phyloP scores from a whole-genome alignment of 2,888 invertebrate species.

The Campoletis raptor region DNA sequence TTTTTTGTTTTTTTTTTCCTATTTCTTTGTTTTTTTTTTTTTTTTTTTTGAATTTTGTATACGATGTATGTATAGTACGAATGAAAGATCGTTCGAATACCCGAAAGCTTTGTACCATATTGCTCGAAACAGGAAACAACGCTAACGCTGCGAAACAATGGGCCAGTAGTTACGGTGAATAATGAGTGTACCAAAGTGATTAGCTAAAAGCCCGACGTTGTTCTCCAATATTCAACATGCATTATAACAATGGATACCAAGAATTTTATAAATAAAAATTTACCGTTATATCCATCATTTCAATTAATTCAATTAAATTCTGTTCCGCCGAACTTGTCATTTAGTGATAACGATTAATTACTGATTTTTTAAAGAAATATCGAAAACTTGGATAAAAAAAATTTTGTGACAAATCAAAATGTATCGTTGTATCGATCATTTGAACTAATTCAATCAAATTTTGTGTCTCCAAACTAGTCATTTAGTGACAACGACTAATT shows the following conservation, averaged over 20 bases:
- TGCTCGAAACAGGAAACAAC: constrained; percentile 49
- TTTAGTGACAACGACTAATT: too few species aligned
- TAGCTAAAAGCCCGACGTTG: constrained; percentile 56
- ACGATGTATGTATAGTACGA: constrained; percentile 15
- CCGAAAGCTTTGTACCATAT: constrained; percentile 47
- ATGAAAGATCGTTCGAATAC: constrained; percentile 1
- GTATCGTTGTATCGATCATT: too few species aligned
- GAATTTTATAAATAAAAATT: constrained; percentile 33
- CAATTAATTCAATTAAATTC: background rate
- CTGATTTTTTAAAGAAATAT: too few species aligned
- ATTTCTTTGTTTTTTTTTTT: constrained; percentile 9
- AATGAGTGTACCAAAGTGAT: constrained; percentile 67
- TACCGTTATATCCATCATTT: background rate
- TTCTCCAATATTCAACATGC: background rate
- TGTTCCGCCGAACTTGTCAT: too few species aligned
- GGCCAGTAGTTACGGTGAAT: constrained; percentile 58
- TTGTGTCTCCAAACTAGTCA: too few species aligned
- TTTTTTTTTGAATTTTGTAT: constrained; percentile 30
- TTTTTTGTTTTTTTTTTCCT: constrained; percentile 6
- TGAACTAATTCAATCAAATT: too few species aligned
- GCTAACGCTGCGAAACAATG: constrained; percentile 57
- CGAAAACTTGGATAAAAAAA: too few species aligned
- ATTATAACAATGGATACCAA: background rate
- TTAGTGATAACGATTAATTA: too few species aligned
- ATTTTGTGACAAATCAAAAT: too few species aligned